A percentile compares a stretch with the other conserved stretches of the same genome.
Conservation (phyloP, 2,888 invertebrate genomes). For the Pediacus dermestoides region DNA sequence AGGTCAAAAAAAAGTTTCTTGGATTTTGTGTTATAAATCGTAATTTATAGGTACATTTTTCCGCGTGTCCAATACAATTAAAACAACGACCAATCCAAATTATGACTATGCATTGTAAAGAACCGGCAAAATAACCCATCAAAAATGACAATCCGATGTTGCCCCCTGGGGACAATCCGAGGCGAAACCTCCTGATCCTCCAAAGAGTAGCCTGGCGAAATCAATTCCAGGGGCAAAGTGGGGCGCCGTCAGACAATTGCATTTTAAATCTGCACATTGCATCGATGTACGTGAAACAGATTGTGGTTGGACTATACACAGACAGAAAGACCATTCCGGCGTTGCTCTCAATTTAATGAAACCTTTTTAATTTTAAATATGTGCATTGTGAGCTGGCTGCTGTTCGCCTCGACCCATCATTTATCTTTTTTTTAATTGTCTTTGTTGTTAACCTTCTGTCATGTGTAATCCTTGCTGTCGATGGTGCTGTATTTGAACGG, state of each 20-base stretch:
- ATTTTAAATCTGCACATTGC: too few species aligned
- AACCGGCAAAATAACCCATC: constrained; percentile 10
- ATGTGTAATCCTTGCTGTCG: constrained; percentile 17
- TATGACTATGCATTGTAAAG: too few species aligned
- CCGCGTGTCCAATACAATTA: too few species aligned
- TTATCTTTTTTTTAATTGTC: constrained; percentile 9
- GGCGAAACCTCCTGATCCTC: constrained; percentile 2
- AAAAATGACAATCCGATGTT: constrained; percentile 24
- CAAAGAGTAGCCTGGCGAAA: constrained; percentile 4
- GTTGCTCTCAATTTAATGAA: constrained; percentile 6
- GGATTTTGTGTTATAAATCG: too few species aligned
- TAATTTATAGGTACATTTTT: too few species aligned
- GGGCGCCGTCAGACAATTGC: constrained; percentile 8
- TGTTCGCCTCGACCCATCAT: too few species aligned
- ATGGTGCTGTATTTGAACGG: too few species aligned
- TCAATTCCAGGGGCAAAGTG: constrained; percentile 5
- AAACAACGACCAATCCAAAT: too few species aligned
- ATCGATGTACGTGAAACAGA: constrained; percentile 5
- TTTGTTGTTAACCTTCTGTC: constrained; percentile 1
- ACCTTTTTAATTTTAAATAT: constrained; percentile 8
- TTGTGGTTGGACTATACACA: too few species aligned
- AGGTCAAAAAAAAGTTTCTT: too few species aligned
- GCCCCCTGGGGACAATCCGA: constrained; percentile 19
- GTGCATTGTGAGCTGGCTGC: not conserved
- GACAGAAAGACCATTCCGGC: not conserved